These are phyloP conservation scores for Elysia crispata DNA, from an alignment of 2,888 invertebrate genomes.

Conservation along the genomic window DNA sequence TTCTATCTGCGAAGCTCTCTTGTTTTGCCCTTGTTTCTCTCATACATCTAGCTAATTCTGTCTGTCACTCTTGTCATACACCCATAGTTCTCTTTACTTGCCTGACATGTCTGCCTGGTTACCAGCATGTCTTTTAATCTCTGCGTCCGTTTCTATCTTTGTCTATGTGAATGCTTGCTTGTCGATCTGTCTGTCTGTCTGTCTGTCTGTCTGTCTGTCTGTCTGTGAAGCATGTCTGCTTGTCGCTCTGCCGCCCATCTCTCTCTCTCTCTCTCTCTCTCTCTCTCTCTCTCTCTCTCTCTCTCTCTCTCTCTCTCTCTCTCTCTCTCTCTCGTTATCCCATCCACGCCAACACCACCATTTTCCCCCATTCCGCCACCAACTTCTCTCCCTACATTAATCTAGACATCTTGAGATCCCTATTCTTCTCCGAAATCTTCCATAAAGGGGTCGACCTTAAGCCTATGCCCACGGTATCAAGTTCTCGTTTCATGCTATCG, in stretches of 20 bases:
- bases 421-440: too few relatives aligned
- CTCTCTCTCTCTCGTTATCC: constrained; percentile 13
- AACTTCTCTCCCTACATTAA: background rate
- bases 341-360: background rate
- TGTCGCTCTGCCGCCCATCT: background rate
- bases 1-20: too few relatives aligned
- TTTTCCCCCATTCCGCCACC: background rate
- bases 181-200: background rate
- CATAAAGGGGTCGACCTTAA: too few relatives aligned
- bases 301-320: constrained; percentile 41
- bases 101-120: too few relatives aligned
- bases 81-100: too few relatives aligned
- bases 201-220: background rate
- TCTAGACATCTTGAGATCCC: too few relatives aligned
- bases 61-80: too few relatives aligned
- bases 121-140: background rate
- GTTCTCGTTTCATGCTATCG: too few relatives aligned
- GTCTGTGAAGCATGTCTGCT: background rate
- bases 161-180: background rate
- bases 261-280: constrained; percentile 23
- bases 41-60: too few relatives aligned
- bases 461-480: too few relatives aligned
- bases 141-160: background rate
- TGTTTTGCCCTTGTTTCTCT: too few relatives aligned
- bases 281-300: constrained; percentile 13